Percentiles rank a stretch among this genome's conserved stretches.
phyloP scores from a whole-genome alignment of 2,113 vertebrate species.

The Martes martes region DNA sequence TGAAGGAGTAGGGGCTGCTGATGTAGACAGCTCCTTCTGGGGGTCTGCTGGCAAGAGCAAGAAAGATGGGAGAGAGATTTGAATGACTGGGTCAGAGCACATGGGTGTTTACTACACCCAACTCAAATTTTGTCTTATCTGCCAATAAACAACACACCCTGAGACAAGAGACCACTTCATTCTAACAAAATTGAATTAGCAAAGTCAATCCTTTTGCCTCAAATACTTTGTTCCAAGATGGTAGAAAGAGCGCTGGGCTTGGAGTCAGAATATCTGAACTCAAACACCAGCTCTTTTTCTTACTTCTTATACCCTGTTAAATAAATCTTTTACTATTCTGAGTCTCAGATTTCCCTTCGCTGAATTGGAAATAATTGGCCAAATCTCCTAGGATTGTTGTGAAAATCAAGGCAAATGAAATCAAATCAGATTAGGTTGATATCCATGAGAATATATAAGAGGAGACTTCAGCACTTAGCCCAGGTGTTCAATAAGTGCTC shows the following conservation, averaged over 20 bases:
- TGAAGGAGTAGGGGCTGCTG: not conserved
- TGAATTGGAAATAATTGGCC: not conserved
- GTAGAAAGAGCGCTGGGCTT: not conserved
- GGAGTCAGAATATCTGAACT: not conserved
- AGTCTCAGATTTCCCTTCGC: not conserved
- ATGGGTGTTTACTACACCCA: not conserved
- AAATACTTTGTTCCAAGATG: not conserved
- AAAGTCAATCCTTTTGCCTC: not conserved
- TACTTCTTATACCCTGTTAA: not conserved
- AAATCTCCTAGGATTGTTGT: not conserved
- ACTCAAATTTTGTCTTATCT: not conserved
- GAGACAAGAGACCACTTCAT: not conserved
- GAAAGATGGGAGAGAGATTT: not conserved
- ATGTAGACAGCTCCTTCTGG: not conserved
- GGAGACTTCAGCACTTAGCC: not conserved
- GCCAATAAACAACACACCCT: not conserved
- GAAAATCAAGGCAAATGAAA: not conserved
- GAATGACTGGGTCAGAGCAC: not conserved
- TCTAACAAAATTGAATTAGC: not conserved
- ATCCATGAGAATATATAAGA: not conserved
- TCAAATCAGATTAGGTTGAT: not conserved
- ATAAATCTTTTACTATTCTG: not conserved
- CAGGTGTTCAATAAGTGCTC: not conserved
- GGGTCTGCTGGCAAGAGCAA: too few relatives aligned
- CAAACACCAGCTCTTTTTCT: not conserved